A percentile compares a stretch with the other conserved stretches of the same genome.
Conservation (phyloP, 2,113 vertebrate genomes). For the Cervus canadensis region DNA sequence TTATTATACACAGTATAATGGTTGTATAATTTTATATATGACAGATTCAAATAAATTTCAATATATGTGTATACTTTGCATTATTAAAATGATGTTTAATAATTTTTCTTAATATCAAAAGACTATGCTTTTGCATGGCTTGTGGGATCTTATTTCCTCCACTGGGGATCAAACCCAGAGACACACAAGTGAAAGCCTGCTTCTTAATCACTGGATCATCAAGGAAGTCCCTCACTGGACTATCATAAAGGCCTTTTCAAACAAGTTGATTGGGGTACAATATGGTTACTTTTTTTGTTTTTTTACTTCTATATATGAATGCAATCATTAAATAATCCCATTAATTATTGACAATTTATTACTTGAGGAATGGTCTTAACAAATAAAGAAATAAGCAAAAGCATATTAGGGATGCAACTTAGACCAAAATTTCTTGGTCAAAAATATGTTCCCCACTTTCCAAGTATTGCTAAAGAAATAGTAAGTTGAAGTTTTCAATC, state of each 20-base stretch:
- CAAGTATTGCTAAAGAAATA: not conserved
- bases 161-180: not conserved
- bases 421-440: not conserved
- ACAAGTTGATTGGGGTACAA: not conserved
- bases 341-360: not conserved
- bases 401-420: not conserved
- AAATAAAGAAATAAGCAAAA: not conserved
- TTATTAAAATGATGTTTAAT: not conserved
- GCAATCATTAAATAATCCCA: not conserved
- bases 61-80: not conserved
- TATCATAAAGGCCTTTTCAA: not conserved
- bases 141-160: not conserved
- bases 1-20: not conserved
- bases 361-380: not conserved
- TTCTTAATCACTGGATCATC: not conserved
- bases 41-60: not conserved
- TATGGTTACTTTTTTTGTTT: not conserved
- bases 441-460: not conserved
- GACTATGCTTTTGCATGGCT: not conserved
- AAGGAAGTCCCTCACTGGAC: not conserved
- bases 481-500: not conserved
- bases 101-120: not conserved
- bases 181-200: not conserved
- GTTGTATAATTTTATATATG: not conserved
- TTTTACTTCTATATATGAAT: not conserved